A percentile compares a stretch with the other conserved stretches of the same genome.
Evolutionary conservation across 2,797 vertebrate genomes (phyloP).

Genomic region (Miichthys miiuy): DNA sequence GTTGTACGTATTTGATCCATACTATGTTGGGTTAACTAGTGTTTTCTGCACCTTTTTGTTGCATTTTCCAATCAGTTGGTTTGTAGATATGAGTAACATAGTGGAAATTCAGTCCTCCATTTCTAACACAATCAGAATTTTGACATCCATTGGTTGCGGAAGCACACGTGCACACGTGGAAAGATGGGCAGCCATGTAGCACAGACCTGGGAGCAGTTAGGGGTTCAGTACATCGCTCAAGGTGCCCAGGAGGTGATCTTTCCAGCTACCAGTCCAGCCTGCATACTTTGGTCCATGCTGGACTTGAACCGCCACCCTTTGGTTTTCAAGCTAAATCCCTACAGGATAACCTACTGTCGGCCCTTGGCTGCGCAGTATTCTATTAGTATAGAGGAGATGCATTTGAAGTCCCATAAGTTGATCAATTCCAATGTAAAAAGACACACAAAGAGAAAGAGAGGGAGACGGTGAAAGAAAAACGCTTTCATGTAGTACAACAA

Average conservation of each 20-base stretch:
- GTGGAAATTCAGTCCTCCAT: neutral
- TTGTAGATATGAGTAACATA: neutral
- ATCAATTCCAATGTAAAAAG: neutral
- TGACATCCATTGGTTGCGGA: neutral
- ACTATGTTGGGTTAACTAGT: neutral
- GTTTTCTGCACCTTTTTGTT: neutral
- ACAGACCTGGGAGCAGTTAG: too few relatives aligned
- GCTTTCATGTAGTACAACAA: constrained; percentile 30
- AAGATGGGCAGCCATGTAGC: too few relatives aligned
- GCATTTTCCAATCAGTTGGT: neutral
- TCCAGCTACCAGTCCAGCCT: too few relatives aligned
- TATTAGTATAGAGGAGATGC: neutral
- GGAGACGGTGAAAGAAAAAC: neutral
- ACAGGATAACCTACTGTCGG: too few relatives aligned
- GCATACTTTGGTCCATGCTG: too few relatives aligned
- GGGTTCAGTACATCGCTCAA: too few relatives aligned
- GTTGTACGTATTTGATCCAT: too few relatives aligned
- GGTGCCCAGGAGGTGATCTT: too few relatives aligned
- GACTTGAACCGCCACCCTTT: too few relatives aligned
- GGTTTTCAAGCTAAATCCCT: too few relatives aligned
- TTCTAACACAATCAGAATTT: neutral
- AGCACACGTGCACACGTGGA: too few relatives aligned
- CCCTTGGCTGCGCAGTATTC: neutral
- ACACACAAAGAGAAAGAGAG: neutral
- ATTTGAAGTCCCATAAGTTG: neutral